Base-by-base conservation (phyloP, 2,113 vertebrate species). In the Montifringilla adamsi region DNA sequence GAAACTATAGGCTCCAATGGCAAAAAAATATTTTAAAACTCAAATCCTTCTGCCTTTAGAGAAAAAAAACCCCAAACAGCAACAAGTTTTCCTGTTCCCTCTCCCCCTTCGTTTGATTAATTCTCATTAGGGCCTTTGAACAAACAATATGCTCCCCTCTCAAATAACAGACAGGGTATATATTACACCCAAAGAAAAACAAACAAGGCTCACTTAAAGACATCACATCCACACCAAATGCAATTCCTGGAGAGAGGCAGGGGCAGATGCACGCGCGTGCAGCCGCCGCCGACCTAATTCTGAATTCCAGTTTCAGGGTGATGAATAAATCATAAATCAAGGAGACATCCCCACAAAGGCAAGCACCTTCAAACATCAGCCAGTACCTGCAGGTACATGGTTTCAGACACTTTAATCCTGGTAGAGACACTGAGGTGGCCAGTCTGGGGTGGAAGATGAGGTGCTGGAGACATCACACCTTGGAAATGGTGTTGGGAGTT, bases 81-180 rank as follows among this genome's bases (percentile, higher is more conserved):
- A 47, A 92, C 84, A 82, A 95, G 81, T 78, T 66, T 89, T 68
- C 82, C 84, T 76, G 26, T 63, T 77, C 82, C 35, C 63, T 55
- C 50, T 85, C 81, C 63, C 74, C 31, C 63, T 84, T 84, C 13
- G 4, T 96, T 95, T 96, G 95, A 93, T 95, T 95, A 94, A 93
- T 95, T 97, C 97, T 98, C 96, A 97, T 97, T 97, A 98, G 94
- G 82, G 93, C 89, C 93, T 95, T 96, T 96, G 96, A 94, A 82
- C 96, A 97, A 97, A 97, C 96, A 98, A 95, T 96, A 97, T 84
- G 90, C 87, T 97, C 90, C 35, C 96, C 94, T 97, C 96, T 97
- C 96, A 80, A 96, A 90, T 97, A 97, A 95, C 94, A 96, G 84
- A 30, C 87, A 91, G 91, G 96, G 95, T 96, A 95, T 97, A 96